Evolutionary conservation across 2,797 vertebrate species (phyloP).

Genomic region (Coranthus polyacanthus): DNA sequence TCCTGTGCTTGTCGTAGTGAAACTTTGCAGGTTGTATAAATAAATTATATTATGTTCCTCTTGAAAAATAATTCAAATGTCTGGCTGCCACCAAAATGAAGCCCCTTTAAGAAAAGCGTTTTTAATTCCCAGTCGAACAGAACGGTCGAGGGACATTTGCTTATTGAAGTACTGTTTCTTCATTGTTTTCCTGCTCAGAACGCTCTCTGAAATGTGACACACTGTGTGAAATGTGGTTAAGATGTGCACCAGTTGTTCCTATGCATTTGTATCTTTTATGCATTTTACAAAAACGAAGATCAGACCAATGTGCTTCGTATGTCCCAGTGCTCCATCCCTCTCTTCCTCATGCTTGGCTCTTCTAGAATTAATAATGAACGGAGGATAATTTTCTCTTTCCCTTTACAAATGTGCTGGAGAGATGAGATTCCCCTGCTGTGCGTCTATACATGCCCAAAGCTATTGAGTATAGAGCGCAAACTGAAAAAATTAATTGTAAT

Average conservation of each 20-base stretch:
- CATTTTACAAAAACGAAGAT: constrained; percentile 37
- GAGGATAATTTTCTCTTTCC: constrained; percentile 54
- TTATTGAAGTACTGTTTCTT: constrained; percentile 28
- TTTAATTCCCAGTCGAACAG: constrained; percentile 29
- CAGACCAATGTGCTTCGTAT: constrained; percentile 34
- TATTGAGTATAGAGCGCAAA: constrained; percentile 50
- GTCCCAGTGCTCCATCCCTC: constrained; percentile 24
- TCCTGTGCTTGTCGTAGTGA: too few relatives aligned
- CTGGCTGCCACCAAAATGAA: too few relatives aligned
- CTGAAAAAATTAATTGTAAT: constrained; percentile 72
- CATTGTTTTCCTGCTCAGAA: constrained; percentile 50
- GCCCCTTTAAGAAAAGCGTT: constrained; percentile 16
- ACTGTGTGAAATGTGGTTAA: constrained; percentile 55
- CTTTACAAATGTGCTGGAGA: constrained; percentile 60
- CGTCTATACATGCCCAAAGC: constrained; percentile 60
- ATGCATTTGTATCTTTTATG: constrained; percentile 26
- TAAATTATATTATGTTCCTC: too few relatives aligned
- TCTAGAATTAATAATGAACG: constrained; percentile 64
- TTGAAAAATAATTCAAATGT: too few relatives aligned
- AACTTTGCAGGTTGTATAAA: too few relatives aligned
- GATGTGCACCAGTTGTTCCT: constrained; percentile 29
- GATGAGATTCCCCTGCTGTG: constrained; percentile 64
- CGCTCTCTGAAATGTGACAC: constrained; percentile 40
- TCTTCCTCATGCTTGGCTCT: constrained; percentile 32
- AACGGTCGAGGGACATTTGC: constrained; percentile 32